These are phyloP conservation scores for Ganaspis brasiliensis DNA, from an alignment of 2,888 invertebrate species.

Conservation along the genomic window DNA sequence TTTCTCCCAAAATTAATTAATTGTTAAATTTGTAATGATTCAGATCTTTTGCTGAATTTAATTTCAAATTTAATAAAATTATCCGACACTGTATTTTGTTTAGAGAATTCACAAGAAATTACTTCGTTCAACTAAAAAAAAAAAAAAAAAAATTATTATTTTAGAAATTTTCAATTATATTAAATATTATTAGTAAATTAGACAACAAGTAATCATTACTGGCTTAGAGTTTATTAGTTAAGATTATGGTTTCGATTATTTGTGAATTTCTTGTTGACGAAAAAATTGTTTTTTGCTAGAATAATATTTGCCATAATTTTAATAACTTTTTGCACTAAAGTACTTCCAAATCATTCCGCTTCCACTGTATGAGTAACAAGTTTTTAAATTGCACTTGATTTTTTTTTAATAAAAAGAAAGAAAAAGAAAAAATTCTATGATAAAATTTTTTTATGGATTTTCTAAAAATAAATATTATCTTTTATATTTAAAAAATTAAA, in stretches of 20 bases:
- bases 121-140: too few species aligned
- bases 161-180: too few species aligned
- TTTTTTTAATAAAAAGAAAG: not conserved
- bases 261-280: not conserved
- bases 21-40: not conserved
- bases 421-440: too few species aligned
- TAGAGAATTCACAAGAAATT: not conserved
- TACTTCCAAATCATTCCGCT: not conserved
- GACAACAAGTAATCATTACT: not conserved
- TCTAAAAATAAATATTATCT: too few species aligned
- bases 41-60: not conserved
- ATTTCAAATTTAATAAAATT: constrained; percentile 15
- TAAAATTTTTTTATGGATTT: too few species aligned
- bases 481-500: too few species aligned
- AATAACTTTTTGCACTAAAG: too few species aligned
- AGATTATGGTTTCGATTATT: constrained; percentile 8
- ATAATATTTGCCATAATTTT: not conserved
- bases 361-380: not conserved
- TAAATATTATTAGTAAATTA: not conserved
- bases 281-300: not conserved
- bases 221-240: constrained; percentile 14
- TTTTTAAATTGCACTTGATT: not conserved
- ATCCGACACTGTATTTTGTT: not conserved
- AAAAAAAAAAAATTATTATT: too few species aligned
- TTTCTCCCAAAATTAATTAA: too few species aligned